Evolutionary conservation across 2,113 vertebrate genomes (phyloP).

Genomic region (Scatophagus argus): DNA sequence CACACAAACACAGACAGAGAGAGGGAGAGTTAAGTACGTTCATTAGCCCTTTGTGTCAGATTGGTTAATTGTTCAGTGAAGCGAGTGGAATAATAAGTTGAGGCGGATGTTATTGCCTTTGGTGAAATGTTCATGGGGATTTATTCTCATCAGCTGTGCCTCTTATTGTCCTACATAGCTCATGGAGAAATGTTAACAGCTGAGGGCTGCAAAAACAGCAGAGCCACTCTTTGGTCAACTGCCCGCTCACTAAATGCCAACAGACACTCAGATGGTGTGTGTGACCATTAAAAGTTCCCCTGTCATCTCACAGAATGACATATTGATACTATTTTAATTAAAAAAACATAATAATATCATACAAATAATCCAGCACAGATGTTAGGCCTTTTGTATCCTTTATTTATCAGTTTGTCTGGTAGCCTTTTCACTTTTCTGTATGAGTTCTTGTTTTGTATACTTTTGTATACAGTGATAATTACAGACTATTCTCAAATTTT

Average conservation of each 20-base stretch:
- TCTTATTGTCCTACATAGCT: slow-evolving; percentile 48
- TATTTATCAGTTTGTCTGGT: too few species aligned
- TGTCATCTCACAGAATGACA: slow-evolving; percentile 24
- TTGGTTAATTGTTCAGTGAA: slow-evolving; percentile 76
- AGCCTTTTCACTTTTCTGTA: too few species aligned
- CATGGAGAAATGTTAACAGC: slow-evolving; percentile 39
- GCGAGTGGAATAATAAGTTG: slow-evolving; percentile 69
- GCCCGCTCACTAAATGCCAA: slow-evolving; percentile 43
- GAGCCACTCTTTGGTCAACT: slow-evolving; percentile 46
- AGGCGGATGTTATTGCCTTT: slow-evolving; percentile 55
- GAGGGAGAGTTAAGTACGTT: slow-evolving; percentile 57
- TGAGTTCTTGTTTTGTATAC: too few species aligned
- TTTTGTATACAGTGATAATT: too few species aligned
- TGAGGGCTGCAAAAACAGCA: slow-evolving; percentile 44
- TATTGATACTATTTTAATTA: too few species aligned
- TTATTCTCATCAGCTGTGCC: slow-evolving; percentile 55
- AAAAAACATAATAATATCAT: too few species aligned
- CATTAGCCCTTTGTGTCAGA: slow-evolving; percentile 74
- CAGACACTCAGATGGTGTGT: slow-evolving; percentile 41
- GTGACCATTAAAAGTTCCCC: slow-evolving; percentile 27
- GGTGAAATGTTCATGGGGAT: slow-evolving; percentile 58
- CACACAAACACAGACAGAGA: slow-evolving; percentile 42
- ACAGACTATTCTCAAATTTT: too few species aligned
- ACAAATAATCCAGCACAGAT: too few species aligned
- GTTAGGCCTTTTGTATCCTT: too few species aligned